Conservation (phyloP, 2,113 vertebrate species). For the Clarias magur region DNA sequence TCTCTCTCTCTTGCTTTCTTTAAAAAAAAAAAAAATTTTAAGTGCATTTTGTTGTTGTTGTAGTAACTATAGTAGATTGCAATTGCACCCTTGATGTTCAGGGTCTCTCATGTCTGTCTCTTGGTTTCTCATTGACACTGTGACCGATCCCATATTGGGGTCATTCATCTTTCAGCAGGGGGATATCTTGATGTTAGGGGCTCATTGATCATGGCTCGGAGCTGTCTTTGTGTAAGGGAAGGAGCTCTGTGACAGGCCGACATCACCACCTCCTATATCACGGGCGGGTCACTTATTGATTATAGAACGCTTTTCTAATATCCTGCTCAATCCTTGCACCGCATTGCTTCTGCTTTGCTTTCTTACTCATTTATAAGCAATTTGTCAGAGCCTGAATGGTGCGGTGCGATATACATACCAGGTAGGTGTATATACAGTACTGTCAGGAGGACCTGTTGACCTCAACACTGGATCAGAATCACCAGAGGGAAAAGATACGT, state of each 20-base stretch:
- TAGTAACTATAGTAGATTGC: no score
- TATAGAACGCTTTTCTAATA: constrained; percentile 22
- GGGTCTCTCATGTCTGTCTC: no score
- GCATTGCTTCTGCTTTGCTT: background rate
- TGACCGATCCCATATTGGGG: constrained; percentile 26
- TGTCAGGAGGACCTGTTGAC: background rate
- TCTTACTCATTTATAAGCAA: background rate
- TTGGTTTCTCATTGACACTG: constrained; percentile 29
- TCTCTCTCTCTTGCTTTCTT: background rate
- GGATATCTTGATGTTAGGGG: constrained; percentile 43
- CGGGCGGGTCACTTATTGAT: constrained; percentile 2
- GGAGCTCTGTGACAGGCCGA: constrained; percentile 31
- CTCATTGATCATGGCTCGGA: constrained; percentile 48
- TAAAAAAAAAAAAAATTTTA: no score
- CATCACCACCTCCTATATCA: constrained; percentile 52
- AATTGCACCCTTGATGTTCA: background rate
- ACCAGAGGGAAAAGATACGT: background rate
- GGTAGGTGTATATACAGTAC: background rate
- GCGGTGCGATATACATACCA: background rate
- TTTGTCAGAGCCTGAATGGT: background rate
- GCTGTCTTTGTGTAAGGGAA: constrained; percentile 44
- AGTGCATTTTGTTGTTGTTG: no score
- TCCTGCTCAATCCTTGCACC: background rate
- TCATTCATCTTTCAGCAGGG: constrained; percentile 44
- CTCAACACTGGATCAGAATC: background rate